Percentiles rank a stretch among this genome's conserved stretches.
phyloP scores from a whole-genome alignment of 2,113 vertebrate genomes.

The Columbina picui region DNA sequence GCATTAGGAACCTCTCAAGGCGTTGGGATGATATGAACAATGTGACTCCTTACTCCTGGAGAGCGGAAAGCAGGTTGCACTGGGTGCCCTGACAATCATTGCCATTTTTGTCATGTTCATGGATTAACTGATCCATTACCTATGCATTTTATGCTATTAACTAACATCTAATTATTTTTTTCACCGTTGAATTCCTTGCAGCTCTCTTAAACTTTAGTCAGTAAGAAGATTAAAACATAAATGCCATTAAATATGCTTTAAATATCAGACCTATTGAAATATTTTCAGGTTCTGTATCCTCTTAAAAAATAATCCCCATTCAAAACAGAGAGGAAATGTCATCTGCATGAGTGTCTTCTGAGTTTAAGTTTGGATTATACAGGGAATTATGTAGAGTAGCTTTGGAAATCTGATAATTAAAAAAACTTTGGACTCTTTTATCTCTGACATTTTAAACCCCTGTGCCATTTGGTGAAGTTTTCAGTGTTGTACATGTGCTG shows the following conservation, averaged over 20 bases:
- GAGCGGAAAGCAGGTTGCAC: background rate
- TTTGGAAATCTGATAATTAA: constrained; percentile 78
- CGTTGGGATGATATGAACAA: background rate
- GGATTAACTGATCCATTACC: background rate
- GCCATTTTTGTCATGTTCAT: background rate
- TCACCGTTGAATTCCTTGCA: constrained; percentile 64
- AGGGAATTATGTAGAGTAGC: constrained; percentile 74
- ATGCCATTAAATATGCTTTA: constrained; percentile 81
- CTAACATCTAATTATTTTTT: constrained; percentile 67
- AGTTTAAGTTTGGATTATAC: constrained; percentile 78
- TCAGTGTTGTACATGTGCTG: background rate
- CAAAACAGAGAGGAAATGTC: constrained; percentile 78
- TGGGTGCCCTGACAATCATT: background rate
- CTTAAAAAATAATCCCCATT: constrained; percentile 81
- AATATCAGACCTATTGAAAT: constrained; percentile 79
- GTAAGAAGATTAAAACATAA: constrained; percentile 84
- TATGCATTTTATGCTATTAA: constrained; percentile 41
- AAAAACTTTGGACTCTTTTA: constrained; percentile 55
- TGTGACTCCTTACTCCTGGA: background rate
- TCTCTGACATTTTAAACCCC: constrained; percentile 70
- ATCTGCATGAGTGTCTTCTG: constrained; percentile 71
- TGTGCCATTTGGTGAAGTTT: constrained; percentile 28
- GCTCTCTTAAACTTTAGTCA: constrained; percentile 75
- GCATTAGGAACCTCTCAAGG: background rate
- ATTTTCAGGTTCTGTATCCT: constrained; percentile 78